Percentiles rank a stretch among this genome's conserved stretches.
phyloP scores from a whole-genome alignment of 2,113 vertebrate species.

The Callospermophilus lateralis region DNA sequence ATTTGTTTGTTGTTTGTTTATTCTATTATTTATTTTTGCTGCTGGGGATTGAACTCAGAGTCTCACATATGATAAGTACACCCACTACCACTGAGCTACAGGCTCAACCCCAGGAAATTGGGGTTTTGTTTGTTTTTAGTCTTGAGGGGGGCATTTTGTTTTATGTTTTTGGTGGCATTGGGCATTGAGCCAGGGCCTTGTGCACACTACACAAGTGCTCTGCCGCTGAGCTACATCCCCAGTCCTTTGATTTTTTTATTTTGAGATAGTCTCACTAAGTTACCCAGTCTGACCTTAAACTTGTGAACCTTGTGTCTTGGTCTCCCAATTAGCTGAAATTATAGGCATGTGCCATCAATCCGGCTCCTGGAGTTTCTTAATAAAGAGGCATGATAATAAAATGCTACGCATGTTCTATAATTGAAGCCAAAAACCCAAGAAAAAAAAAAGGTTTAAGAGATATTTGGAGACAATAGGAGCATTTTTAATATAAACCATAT shows the following conservation, averaged over 20 bases:
- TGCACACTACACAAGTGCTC: too few relatives aligned
- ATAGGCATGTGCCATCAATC: too few relatives aligned
- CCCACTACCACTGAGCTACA: not conserved
- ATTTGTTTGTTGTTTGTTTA: not conserved
- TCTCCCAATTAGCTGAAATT: too few relatives aligned
- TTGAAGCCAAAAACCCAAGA: not conserved
- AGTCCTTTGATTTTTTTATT: too few relatives aligned
- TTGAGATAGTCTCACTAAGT: too few relatives aligned
- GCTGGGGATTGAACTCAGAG: not conserved
- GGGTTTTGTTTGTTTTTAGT: too few relatives aligned
- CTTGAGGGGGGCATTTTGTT: too few relatives aligned
- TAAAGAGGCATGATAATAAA: not conserved
- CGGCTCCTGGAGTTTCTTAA: not conserved
- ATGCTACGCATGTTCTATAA: not conserved
- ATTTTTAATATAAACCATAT: not conserved
- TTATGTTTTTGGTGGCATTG: too few relatives aligned
- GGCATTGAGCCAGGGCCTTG: too few relatives aligned
- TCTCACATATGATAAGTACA: not conserved
- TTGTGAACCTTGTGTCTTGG: too few relatives aligned
- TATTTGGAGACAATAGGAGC: not conserved
- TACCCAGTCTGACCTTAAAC: too few relatives aligned
- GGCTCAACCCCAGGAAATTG: not conserved
- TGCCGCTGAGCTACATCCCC: too few relatives aligned
- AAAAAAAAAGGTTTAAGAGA: not conserved
- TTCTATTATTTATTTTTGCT: not conserved